Percentiles rank a stretch among this genome's conserved stretches.
These are phyloP conservation scores for Nothoprocta pentlandii DNA, from an alignment of 2,113 vertebrate species.

Conservation along the genomic window DNA sequence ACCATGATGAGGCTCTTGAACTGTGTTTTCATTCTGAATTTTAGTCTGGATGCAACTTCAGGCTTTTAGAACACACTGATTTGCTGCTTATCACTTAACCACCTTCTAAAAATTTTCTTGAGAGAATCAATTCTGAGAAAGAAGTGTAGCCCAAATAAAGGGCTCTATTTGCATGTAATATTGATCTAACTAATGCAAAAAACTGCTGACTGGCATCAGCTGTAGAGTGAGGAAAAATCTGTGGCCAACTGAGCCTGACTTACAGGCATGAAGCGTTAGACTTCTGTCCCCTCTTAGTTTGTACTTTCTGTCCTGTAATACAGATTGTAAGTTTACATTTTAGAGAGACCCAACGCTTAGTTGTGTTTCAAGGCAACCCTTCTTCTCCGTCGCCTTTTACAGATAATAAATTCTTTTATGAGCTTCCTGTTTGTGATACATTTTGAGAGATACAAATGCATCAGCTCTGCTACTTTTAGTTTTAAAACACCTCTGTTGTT, in stretches of 20 bases:
- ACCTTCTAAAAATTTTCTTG: background rate
- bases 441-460: background rate
- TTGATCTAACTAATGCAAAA: background rate
- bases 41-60: background rate
- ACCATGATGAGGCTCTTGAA: background rate
- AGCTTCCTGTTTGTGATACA: background rate
- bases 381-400: background rate
- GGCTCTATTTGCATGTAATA: background rate
- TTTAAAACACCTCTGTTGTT: background rate
- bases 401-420: background rate
- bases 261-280: background rate
- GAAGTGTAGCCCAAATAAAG: background rate
- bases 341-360: background rate
- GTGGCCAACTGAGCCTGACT: background rate
- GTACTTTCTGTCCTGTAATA: background rate
- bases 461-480: background rate
- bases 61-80: background rate
- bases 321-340: background rate
- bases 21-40: slow-evolving; percentile 4
- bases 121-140: background rate
- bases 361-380: background rate
- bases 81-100: background rate
- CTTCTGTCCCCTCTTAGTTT: background rate
- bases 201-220: background rate
- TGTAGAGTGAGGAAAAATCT: background rate